Conservation (phyloP, 1,140 invertebrate genomes). For the Chrysomallon squamiferum region DNA sequence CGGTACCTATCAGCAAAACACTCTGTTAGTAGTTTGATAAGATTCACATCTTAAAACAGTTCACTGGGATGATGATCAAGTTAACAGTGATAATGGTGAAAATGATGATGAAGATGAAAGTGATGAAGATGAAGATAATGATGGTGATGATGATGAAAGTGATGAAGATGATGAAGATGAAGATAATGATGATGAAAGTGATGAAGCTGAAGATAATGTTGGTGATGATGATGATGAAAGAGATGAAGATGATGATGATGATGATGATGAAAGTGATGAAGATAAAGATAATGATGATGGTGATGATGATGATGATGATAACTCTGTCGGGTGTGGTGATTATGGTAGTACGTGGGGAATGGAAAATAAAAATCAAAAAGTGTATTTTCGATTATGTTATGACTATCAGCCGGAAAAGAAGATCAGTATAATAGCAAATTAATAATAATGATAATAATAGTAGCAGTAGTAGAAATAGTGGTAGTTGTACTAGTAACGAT, state of each 20-base stretch:
- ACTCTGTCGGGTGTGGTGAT: not conserved
- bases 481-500: too few species aligned
- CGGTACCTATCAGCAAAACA: slow-evolving; percentile 25
- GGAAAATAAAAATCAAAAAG: too few species aligned
- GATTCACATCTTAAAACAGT: too few species aligned
- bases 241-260: not conserved
- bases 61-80: too few species aligned
- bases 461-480: too few species aligned
- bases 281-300: not conserved
- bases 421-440: too few species aligned
- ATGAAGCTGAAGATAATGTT: not conserved
- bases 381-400: too few species aligned
- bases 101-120: not conserved
- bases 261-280: not conserved
- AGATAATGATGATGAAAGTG: not conserved
- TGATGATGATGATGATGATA: not conserved
- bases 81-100: too few species aligned
- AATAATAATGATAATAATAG: slow-evolving; percentile 1
- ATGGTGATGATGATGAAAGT: not conserved
- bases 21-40: too few species aligned
- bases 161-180: not conserved
- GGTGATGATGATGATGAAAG: not conserved
- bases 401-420: too few species aligned
- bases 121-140: not conserved
- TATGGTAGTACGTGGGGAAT: too few species aligned